phyloP scores from a whole-genome alignment of 2,113 vertebrate species.

The Phodopus roborovskii region DNA sequence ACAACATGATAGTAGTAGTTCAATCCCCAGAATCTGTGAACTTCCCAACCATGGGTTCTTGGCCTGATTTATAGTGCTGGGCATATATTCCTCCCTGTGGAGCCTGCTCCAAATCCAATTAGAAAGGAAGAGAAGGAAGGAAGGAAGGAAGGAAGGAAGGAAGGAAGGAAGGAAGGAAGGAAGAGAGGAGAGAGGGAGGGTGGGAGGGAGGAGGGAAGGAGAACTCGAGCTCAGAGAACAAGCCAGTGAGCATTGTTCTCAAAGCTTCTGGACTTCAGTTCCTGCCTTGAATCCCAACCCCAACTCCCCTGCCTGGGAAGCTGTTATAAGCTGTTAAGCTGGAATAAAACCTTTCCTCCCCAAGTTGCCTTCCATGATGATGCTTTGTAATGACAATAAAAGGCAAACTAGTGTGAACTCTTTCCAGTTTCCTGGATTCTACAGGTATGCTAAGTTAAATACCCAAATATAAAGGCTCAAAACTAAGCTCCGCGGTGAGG shows the following conservation, averaged over 20 bases:
- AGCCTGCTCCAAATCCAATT: no score
- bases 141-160: neutral
- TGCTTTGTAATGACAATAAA: neutral
- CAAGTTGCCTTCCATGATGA: neutral
- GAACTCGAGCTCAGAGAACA: neutral
- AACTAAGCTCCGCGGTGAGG: neutral
- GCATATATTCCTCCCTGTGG: neutral
- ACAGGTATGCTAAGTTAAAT: neutral
- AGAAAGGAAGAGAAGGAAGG: neutral
- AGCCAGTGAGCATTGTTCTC: neutral
- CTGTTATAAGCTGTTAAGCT: neutral
- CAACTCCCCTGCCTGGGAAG: neutral
- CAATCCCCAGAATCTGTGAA: no score
- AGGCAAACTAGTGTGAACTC: neutral
- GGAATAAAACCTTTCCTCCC: no score
- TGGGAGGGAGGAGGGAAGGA: neutral
- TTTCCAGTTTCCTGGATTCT: neutral
- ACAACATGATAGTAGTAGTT: neutral
- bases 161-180: neutral
- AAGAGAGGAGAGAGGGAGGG: no score
- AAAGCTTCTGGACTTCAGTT: neutral
- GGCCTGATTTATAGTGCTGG: neutral
- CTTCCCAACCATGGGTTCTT: neutral
- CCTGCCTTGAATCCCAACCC: neutral
- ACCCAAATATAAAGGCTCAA: neutral